These are phyloP conservation scores for Leptopilina clavipes DNA, from an alignment of 1,140 invertebrate species.

Conservation along the genomic window DNA sequence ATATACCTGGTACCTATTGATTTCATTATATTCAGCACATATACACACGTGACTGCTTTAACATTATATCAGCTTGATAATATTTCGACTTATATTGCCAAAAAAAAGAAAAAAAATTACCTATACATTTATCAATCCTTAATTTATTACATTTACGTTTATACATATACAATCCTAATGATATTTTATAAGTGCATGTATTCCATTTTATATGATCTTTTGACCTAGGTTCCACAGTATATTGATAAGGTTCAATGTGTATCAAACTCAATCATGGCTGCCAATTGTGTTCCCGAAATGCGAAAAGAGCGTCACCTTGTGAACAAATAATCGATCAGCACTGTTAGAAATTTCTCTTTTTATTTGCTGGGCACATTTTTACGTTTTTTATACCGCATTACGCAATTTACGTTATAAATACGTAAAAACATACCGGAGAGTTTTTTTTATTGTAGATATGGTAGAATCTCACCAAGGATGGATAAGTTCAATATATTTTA, in stretches of 20 bases:
- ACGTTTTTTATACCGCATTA: too few relatives aligned
- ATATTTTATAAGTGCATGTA: conserved; percentile 31
- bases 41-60: conserved; percentile 44
- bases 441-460: too few relatives aligned
- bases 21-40: conserved; percentile 46
- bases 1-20: conserved; percentile 28
- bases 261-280: conserved; percentile 6
- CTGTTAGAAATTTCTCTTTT: not conserved
- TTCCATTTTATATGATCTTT: conserved; percentile 28
- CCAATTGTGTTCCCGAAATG: not conserved
- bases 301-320: not conserved
- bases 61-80: conserved; percentile 37
- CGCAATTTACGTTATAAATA: too few relatives aligned
- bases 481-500: too few relatives aligned
- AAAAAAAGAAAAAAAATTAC: conserved; percentile 5
- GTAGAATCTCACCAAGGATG: too few relatives aligned
- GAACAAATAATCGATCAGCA: not conserved
- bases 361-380: not conserved
- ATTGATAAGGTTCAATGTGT: not conserved
- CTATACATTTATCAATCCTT: conserved; percentile 23
- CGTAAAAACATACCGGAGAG: too few relatives aligned
- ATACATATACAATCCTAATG: conserved; percentile 27
- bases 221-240: conserved; percentile 25
- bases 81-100: conserved; percentile 24
- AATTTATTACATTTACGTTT: conserved; percentile 27